phyloP scores from a whole-genome alignment of 2,113 vertebrate genomes.

The Strix aluco region DNA sequence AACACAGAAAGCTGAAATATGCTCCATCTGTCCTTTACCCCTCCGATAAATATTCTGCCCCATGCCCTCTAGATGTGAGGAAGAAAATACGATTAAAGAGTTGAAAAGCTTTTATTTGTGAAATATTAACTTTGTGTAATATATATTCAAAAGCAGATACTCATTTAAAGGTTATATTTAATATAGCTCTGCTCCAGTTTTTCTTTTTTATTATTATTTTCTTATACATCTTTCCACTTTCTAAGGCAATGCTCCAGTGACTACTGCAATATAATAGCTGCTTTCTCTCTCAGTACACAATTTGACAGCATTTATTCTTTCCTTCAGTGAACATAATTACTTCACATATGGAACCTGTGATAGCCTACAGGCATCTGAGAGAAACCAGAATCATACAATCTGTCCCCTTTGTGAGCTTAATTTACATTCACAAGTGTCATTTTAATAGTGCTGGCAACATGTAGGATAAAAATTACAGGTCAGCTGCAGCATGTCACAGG shows the following conservation, averaged over 20 bases:
- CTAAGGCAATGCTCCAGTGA: slow-evolving; percentile 78
- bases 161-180: slow-evolving; percentile 76
- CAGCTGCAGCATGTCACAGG: slow-evolving; percentile 75
- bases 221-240: slow-evolving; percentile 79
- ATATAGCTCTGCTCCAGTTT: slow-evolving; percentile 66
- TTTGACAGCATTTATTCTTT: slow-evolving; percentile 88
- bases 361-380: slow-evolving; percentile 84
- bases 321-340: slow-evolving; percentile 88
- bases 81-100: slow-evolving; percentile 29
- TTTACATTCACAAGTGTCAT: slow-evolving; percentile 84
- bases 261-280: slow-evolving; percentile 83
- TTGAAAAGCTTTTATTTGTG: slow-evolving; percentile 31
- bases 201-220: slow-evolving; percentile 74
- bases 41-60: background rate
- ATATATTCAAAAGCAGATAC: slow-evolving; percentile 66
- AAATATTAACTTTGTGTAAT: slow-evolving; percentile 66
- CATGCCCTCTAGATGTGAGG: slow-evolving; percentile 45
- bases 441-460: slow-evolving; percentile 80
- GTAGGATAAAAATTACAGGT: slow-evolving; percentile 83
- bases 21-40: background rate
- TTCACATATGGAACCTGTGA: slow-evolving; percentile 88
- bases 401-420: slow-evolving; percentile 83
- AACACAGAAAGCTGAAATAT: background rate
- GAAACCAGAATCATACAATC: slow-evolving; percentile 84
- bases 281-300: slow-evolving; percentile 81